Conservation (phyloP, 2,797 vertebrate genomes). For the Liasis olivaceus region DNA sequence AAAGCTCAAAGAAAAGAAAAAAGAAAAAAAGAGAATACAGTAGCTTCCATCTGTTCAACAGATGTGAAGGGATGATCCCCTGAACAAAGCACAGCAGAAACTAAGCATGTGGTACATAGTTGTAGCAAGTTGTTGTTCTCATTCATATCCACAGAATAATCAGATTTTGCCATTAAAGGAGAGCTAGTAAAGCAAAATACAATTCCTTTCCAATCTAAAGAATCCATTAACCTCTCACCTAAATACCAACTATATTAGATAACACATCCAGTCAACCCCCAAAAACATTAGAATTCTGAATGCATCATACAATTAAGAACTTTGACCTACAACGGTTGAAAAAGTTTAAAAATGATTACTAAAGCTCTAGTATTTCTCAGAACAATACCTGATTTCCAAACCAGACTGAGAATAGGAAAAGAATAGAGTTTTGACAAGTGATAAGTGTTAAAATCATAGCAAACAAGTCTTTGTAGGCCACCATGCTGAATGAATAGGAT, state of each 20-base stretch:
- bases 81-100: accelerated
- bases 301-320: not conserved
- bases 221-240: not conserved
- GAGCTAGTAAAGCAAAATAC: accelerated
- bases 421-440: not conserved
- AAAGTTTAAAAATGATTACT: not conserved
- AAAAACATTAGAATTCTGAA: not conserved
- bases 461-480: not conserved
- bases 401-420: not conserved
- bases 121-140: not conserved
- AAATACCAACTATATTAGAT: not conserved
- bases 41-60: not conserved
- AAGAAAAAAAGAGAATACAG: not conserved
- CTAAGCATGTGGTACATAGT: not conserved
- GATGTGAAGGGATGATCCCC: not conserved
- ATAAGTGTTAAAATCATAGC: not conserved
- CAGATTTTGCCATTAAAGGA: not conserved
- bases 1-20: not conserved
- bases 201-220: slow-evolving; percentile 19
- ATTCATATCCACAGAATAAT: slow-evolving; percentile 1
- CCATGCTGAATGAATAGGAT: no score
- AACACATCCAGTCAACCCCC: not conserved
- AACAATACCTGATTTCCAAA: slow-evolving; percentile 1
- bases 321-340: not conserved
- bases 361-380: not conserved